phyloP scores from a whole-genome alignment of 2,888 invertebrate species.

The Neocrepidodera transversa region DNA sequence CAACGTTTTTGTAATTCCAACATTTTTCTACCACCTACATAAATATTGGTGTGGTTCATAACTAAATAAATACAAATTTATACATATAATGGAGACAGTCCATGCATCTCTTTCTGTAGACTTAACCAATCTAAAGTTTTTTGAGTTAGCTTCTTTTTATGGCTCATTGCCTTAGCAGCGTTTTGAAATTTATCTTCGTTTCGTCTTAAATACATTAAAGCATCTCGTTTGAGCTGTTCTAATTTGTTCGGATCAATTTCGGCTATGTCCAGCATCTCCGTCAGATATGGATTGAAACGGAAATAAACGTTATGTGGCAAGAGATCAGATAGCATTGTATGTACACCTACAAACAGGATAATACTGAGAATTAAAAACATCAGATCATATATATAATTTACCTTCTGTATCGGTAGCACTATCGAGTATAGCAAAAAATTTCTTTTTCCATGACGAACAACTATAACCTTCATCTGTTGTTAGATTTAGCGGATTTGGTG shows the following conservation, averaged over 20 bases:
- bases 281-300: constrained; percentile 88
- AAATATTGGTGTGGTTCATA: background rate
- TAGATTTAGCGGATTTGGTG: constrained; percentile 54
- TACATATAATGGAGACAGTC: constrained; percentile 17
- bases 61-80: background rate
- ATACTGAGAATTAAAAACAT: too few species aligned
- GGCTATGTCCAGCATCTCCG: constrained; percentile 79
- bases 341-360: constrained; percentile 69
- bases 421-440: constrained; percentile 81
- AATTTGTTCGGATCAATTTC: constrained; percentile 79
- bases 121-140: constrained; percentile 61
- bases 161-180: constrained; percentile 63
- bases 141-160: constrained; percentile 57
- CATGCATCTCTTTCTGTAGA: constrained; percentile 55
- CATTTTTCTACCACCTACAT: background rate
- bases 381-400: constrained; percentile 50
- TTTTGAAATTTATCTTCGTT: constrained; percentile 80
- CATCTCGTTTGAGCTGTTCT: constrained; percentile 74
- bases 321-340: constrained; percentile 77
- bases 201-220: constrained; percentile 78
- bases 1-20: background rate
- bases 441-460: constrained; percentile 74
- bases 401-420: constrained; percentile 90
- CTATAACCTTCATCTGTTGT: constrained; percentile 47
- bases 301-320: constrained; percentile 77